phyloP scores from a whole-genome alignment of 1,140 invertebrate genomes.

The Trinorchestia longiramus region DNA sequence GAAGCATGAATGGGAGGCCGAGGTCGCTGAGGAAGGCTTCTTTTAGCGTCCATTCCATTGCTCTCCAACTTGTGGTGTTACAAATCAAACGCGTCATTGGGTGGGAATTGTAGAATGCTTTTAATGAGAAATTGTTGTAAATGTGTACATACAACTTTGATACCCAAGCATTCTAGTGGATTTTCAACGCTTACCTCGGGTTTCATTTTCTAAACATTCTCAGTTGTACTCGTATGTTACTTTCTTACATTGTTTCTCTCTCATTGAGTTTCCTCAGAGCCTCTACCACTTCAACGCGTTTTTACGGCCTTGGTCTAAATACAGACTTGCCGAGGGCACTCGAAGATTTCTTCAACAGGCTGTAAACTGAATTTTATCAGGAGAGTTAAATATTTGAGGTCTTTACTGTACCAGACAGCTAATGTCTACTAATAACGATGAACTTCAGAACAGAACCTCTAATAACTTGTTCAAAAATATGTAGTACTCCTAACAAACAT shows the following conservation, averaged over 20 bases:
- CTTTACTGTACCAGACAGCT: neutral
- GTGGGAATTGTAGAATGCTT: neutral
- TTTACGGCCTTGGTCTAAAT: too few species aligned
- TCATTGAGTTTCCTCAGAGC: neutral
- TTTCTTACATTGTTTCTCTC: neutral
- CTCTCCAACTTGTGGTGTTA: neutral
- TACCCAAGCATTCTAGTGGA: neutral
- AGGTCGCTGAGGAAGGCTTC: neutral
- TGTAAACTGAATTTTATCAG: neutral
- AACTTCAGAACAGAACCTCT: neutral
- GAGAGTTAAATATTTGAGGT: neutral
- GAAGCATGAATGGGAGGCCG: slow-evolving; percentile 2
- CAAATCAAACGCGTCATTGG: neutral
- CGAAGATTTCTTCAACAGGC: neutral
- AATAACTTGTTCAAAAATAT: neutral
- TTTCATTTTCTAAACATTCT: neutral
- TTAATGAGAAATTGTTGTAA: neutral
- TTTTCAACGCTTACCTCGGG: neutral
- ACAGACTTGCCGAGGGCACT: neutral
- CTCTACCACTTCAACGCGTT: neutral
- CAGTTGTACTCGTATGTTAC: neutral
- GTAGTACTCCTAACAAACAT: neutral
- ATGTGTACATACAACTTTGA: neutral
- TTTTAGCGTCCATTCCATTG: neutral
- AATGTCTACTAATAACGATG: neutral